These are phyloP conservation scores for Laodelphax striatellus DNA, from an alignment of 1,140 invertebrate species.

Conservation along the genomic window DNA sequence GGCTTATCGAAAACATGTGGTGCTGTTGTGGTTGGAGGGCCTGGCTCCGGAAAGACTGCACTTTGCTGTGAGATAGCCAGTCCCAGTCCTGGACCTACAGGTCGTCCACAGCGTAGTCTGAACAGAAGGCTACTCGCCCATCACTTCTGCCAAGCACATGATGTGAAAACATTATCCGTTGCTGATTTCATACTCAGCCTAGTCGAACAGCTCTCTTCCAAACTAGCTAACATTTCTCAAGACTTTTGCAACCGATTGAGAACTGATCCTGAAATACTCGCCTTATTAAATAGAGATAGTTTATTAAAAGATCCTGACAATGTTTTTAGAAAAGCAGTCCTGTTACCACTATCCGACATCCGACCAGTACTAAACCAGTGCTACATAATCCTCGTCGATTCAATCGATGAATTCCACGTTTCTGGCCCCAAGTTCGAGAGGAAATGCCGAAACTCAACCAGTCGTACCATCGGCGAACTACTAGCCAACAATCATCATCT, in stretches of 20 bases:
- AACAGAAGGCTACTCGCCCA: conserved; percentile 66
- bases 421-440: conserved; percentile 12
- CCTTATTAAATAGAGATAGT: conserved; percentile 53
- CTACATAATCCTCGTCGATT: conserved; percentile 79
- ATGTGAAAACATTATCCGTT: conserved; percentile 53
- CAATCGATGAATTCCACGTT: conserved; percentile 64
- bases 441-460: conserved; percentile 30
- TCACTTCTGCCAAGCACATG: conserved; percentile 66
- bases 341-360: conserved; percentile 76
- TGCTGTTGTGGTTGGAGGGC: conserved; percentile 70
- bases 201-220: conserved; percentile 54
- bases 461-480: conserved; percentile 69
- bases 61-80: conserved; percentile 73
- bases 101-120: conserved; percentile 54
- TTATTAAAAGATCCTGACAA: conserved; percentile 77
- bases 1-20: conserved; percentile 66
- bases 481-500: conserved; percentile 80
- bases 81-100: conserved; percentile 50
- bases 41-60: conserved; percentile 78
- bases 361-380: conserved; percentile 70
- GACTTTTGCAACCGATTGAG: conserved; percentile 45
- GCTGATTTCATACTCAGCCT: conserved; percentile 72
- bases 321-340: conserved; percentile 74
- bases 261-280: conserved; percentile 39
- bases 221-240: conserved; percentile 26